Conservation (phyloP, 2,797 vertebrate genomes). For the Hippocampus kuda region DNA sequence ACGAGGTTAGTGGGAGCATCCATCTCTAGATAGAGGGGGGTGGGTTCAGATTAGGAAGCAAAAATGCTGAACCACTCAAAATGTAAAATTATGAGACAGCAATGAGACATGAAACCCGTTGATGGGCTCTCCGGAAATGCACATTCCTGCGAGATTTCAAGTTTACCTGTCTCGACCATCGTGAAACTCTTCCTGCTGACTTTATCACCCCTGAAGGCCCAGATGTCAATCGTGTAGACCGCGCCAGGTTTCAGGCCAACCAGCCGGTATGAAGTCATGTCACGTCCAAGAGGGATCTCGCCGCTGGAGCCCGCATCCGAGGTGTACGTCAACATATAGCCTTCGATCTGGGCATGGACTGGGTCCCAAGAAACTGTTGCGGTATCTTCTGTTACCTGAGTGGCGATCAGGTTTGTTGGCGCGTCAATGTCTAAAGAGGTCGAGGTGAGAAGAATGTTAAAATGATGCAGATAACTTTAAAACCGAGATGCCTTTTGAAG, state of each 20-base stretch:
- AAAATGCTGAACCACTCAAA: conserved; percentile 10
- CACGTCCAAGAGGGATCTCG: conserved; percentile 62
- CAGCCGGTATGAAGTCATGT: conserved; percentile 60
- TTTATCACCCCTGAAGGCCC: conserved; percentile 68
- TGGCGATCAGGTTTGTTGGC: conserved; percentile 61
- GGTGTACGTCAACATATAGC: conserved; percentile 72
- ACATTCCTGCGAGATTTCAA: conserved; percentile 30
- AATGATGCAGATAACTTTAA: neutral
- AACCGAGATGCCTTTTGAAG: neutral
- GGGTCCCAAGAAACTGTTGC: conserved; percentile 67
- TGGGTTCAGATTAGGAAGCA: conserved; percentile 27
- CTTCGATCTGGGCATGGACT: conserved; percentile 64
- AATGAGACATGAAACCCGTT: neutral
- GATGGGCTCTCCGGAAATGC: conserved; percentile 1
- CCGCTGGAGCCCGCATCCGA: conserved; percentile 57
- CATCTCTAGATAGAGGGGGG: conserved; percentile 38
- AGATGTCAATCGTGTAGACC: conserved; percentile 66
- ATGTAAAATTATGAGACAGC: neutral
- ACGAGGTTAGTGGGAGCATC: conserved; percentile 59
- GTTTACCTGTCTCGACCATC: conserved; percentile 71
- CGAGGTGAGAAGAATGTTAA: neutral
- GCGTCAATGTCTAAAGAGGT: conserved; percentile 63
- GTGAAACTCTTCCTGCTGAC: conserved; percentile 66
- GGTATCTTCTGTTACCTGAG: conserved; percentile 55
- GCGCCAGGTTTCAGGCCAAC: conserved; percentile 67